Conservation (phyloP, 2,888 invertebrate species). For the Machimus rusticus region DNA sequence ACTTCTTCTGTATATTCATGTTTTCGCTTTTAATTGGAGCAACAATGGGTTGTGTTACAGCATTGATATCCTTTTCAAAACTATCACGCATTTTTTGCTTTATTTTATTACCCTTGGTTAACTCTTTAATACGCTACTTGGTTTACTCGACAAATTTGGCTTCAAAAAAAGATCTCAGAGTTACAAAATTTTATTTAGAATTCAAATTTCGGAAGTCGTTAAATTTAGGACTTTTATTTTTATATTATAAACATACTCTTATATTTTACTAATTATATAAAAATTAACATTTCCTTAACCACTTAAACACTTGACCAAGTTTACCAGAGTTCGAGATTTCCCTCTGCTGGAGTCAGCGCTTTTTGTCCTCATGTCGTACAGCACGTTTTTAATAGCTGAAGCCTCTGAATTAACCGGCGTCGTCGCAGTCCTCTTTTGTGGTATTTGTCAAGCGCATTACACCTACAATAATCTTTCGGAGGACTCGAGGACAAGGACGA, state of each 20-base stretch:
- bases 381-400: slow-evolving; percentile 96
- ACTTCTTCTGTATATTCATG: slow-evolving; percentile 92
- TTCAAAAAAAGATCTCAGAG: too few species aligned
- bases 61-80: slow-evolving; percentile 84
- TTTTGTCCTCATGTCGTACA: slow-evolving; percentile 97
- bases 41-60: slow-evolving; percentile 91
- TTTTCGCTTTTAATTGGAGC: slow-evolving; percentile 92
- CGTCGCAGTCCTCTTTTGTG: slow-evolving; percentile 97
- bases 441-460: slow-evolving; percentile 99
- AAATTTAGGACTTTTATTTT: not conserved
- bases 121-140: not conserved
- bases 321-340: slow-evolving; percentile 92
- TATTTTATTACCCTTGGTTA: not conserved
- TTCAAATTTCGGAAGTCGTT: too few species aligned
- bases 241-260: not conserved
- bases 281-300: slow-evolving; percentile 55
- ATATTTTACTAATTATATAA: not conserved
- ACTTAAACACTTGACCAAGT: slow-evolving; percentile 81
- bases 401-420: slow-evolving; percentile 96
- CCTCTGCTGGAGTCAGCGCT: slow-evolving; percentile 94
- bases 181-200: too few species aligned
- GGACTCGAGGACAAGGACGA: slow-evolving; percentile 86
- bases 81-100: slow-evolving; percentile 46
- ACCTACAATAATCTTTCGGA: slow-evolving; percentile 95
- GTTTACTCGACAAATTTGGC: too few species aligned